Conservation (phyloP, 2,113 vertebrate species). For the Pampusana beccarii region DNA sequence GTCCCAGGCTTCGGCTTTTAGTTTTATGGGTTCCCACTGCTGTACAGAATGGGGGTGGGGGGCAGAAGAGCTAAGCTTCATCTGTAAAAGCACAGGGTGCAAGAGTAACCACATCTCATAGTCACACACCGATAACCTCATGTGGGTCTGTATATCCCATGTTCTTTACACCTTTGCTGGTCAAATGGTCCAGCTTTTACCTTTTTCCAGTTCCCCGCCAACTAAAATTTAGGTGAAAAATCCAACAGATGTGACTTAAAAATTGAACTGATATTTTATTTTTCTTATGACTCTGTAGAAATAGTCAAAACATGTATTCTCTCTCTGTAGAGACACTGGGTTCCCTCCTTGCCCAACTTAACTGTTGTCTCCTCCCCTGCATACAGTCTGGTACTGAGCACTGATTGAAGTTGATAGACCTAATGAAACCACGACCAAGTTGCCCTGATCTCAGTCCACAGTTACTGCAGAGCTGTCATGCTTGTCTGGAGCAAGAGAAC, state of each 20-base stretch:
- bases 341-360: not conserved
- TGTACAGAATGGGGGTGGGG: not conserved
- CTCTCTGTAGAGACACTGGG: not conserved
- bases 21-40: not conserved
- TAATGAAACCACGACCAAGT: not conserved
- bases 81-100: not conserved
- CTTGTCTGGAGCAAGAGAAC: not conserved
- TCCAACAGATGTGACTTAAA: not conserved
- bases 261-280: not conserved
- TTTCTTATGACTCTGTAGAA: not conserved
- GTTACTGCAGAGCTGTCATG: not conserved
- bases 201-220: not conserved
- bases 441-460: not conserved
- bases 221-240: not conserved
- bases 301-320: not conserved
- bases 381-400: not conserved
- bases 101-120: not conserved
- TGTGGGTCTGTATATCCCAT: not conserved
- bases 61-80: not conserved
- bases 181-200: not conserved
- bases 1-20: not conserved
- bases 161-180: not conserved
- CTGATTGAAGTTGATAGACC: not conserved
- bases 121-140: not conserved
- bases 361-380: not conserved